A percentile compares a stretch with the other conserved stretches of the same genome.
phyloP scores from a whole-genome alignment of 1,140 invertebrate genomes.

The Maconellicoccus hirsutus region DNA sequence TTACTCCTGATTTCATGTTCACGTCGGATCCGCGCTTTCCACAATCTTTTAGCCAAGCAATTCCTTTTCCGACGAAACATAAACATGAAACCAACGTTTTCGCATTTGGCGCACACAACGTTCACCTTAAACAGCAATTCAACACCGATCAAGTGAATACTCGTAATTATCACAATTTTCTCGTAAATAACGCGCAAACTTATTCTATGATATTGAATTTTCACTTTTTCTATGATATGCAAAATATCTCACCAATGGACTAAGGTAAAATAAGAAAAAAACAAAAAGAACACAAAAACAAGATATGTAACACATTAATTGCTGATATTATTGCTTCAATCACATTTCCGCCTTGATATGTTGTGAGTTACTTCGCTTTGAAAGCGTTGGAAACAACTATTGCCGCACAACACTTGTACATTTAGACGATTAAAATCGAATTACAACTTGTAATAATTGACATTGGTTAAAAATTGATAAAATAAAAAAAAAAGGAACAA shows the following conservation, averaged over 20 bases:
- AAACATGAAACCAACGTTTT: slow-evolving; percentile 47
- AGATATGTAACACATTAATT: neutral
- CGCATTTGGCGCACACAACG: slow-evolving; percentile 33
- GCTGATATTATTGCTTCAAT: slow-evolving; percentile 4
- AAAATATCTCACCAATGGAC: neutral
- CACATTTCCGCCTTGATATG: neutral
- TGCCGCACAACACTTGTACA: neutral
- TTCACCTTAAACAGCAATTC: slow-evolving; percentile 11
- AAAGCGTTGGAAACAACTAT: too few species aligned
- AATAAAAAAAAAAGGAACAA: neutral
- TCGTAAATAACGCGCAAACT: too few species aligned
- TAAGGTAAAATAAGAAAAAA: neutral
- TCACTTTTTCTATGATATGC: too few species aligned
- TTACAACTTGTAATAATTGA: neutral
- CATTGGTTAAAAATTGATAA: neutral
- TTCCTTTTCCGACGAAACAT: slow-evolving; percentile 59
- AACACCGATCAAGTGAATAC: neutral
- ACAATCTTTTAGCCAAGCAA: slow-evolving; percentile 51
- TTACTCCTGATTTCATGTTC: slow-evolving; percentile 41
- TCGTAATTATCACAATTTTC: neutral
- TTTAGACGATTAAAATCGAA: neutral
- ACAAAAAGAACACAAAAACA: neutral
- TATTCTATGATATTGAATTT: too few species aligned
- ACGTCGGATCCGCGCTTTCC: slow-evolving; percentile 44
- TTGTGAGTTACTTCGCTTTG: neutral